Evolutionary conservation across 2,113 vertebrate species (phyloP).

Genomic region (human): DNA sequence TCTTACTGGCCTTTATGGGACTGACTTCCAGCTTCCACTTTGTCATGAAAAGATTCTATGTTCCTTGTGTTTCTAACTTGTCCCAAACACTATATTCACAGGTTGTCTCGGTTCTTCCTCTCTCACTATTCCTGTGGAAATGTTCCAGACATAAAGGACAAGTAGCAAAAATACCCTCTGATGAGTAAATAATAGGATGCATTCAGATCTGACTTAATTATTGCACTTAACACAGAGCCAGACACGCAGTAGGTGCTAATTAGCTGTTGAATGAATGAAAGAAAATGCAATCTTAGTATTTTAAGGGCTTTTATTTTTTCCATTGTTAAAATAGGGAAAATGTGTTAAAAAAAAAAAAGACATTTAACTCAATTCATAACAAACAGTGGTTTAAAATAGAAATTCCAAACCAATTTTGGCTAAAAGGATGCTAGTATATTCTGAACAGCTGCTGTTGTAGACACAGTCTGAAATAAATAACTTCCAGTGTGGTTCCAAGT

Average conservation of each 20-base stretch:
- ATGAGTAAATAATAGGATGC: background rate
- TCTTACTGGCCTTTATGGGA: background rate
- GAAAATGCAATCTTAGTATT: background rate
- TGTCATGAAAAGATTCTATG: background rate
- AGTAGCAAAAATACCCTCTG: background rate
- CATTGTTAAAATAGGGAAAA: background rate
- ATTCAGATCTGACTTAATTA: background rate
- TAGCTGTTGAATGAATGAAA: background rate
- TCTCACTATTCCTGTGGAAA: background rate
- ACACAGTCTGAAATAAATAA: conserved; percentile 62
- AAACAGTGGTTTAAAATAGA: conserved; percentile 71
- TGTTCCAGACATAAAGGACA: background rate
- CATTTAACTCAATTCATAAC: conserved; percentile 38
- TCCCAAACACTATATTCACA: background rate
- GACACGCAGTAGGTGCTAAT: background rate
- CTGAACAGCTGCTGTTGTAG: conserved; percentile 59
- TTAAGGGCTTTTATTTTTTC: conserved; percentile 21
- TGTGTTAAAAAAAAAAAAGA: no score
- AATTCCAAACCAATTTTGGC: conserved; percentile 50
- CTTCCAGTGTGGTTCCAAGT: conserved; percentile 40
- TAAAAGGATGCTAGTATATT: conserved; percentile 34
- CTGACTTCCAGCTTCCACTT: background rate
- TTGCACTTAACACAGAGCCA: background rate
- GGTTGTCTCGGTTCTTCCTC: background rate
- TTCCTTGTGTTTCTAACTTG: background rate